Evolutionary conservation across 2,797 vertebrate species (phyloP).

Genomic region (Centropyge bicolor): DNA sequence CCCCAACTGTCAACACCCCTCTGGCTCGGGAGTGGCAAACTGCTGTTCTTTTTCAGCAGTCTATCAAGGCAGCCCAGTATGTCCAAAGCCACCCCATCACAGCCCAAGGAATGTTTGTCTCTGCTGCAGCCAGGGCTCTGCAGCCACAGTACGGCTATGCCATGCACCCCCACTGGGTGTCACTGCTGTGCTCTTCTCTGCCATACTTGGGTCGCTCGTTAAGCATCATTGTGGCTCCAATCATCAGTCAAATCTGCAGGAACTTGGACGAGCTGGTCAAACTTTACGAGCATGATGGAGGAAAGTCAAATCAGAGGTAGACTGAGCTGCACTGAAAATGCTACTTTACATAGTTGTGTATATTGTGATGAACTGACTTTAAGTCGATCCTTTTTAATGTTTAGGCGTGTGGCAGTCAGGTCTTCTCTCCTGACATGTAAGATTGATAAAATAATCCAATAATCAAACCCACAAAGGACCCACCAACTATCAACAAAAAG

Average conservation of each 20-base stretch:
- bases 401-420: background rate
- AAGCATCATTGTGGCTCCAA: constrained; percentile 93
- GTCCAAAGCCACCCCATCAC: constrained; percentile 93
- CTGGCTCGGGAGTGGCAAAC: constrained; percentile 95
- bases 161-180: constrained; percentile 97
- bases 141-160: constrained; percentile 93
- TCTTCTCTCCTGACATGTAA: background rate
- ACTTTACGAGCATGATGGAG: constrained; percentile 92
- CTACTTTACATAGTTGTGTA: background rate
- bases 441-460: background rate
- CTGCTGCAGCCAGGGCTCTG: constrained; percentile 92
- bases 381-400: background rate
- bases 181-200: constrained; percentile 90
- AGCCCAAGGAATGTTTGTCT: constrained; percentile 95
- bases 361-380: background rate
- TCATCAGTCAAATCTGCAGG: constrained; percentile 94
- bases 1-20: constrained; percentile 74
- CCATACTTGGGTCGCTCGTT: constrained; percentile 95
- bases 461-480: background rate
- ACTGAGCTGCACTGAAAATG: background rate
- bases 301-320: constrained; percentile 88
- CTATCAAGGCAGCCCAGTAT: constrained; percentile 92
- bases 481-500: background rate
- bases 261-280: constrained; percentile 96
- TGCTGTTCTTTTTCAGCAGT: constrained; percentile 93